Base-by-base conservation (phyloP, 2,888 invertebrate genomes). In the Phyllotreta striolata region DNA sequence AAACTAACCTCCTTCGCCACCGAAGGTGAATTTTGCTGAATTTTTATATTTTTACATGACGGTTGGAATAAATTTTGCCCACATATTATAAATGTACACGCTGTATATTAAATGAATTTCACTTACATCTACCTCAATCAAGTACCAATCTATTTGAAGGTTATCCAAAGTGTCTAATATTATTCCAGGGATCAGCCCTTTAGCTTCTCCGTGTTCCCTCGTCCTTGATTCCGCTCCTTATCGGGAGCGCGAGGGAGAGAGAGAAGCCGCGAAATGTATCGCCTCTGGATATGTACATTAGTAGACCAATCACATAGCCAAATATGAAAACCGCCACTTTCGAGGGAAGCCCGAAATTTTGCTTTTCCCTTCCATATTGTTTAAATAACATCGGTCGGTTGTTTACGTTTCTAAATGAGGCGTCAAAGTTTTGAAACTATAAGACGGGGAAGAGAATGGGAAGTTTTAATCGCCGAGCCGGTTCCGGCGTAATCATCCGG, bases 111-210 rank as follows among this genome's bases (percentile, higher is more conserved):
- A 49, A 51, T 12, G 40, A 35, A 59, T 59, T 59, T 59, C 41
- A 59, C 51, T 59, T 59, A 59, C 59, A 59, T 35, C 51, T 35
- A 59, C 51, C 51, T 59, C 59, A 59, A 59, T 59, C 59, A 49
- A 58, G 49, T 58, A 49, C 58, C 58, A 58, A 58, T 58, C 58
- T 58, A 47, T 56, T 58, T 58, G 58, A 47, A 58, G 58, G 49
- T 58, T 59, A 59, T 39, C 41, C 43, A 12, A 51, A 59, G 51
- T 51, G 51, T 51, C 51, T 59, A 59, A 59, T 59, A 51, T 59
- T 59, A 59, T 59, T 59, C 41, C 51, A 35, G 51, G 51, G 51
- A 59, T 51, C 51, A 59, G 51, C 59, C 59, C 41, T 51, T 49
- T 49, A 39, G 49, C 59, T 49, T 59, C 35, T 34, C 59, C 49